Evolutionary conservation across 2,797 vertebrate species (phyloP).

Genomic region (Urocyon cinereoargenteus): DNA sequence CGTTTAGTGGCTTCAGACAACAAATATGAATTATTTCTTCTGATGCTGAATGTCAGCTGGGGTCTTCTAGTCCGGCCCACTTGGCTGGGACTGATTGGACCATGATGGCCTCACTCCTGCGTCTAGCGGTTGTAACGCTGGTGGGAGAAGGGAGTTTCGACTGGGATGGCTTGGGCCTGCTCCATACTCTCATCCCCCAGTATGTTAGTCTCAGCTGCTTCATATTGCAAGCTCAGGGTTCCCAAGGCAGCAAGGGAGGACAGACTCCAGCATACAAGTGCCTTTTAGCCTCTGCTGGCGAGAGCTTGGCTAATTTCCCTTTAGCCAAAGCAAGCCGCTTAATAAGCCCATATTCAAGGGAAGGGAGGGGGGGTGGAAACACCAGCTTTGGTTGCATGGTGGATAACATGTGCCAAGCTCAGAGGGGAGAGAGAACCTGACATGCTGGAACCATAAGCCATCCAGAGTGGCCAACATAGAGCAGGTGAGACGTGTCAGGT

Average conservation of each 20-base stretch:
- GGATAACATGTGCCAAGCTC: neutral
- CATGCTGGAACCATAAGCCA: accelerated
- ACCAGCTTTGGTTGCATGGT: neutral
- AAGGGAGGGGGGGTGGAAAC: too few species aligned
- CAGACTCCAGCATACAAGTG: neutral
- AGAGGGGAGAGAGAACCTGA: neutral
- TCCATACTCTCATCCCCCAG: neutral
- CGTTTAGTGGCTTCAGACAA: neutral
- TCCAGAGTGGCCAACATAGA: neutral
- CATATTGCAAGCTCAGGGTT: accelerated
- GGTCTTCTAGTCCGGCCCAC: neutral
- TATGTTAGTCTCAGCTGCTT: neutral
- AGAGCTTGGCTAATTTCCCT: neutral
- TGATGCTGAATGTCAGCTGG: neutral
- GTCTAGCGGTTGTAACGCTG: neutral
- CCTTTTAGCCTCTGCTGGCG: neutral
- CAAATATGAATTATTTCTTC: neutral
- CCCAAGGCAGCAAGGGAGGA: neutral
- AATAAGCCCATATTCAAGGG: neutral
- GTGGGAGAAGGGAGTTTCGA: neutral
- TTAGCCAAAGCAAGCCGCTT: neutral
- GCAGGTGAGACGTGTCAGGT: neutral
- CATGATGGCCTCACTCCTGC: neutral
- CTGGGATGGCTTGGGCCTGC: neutral
- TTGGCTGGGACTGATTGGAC: neutral